Conservation (phyloP, 2,113 vertebrate species). For the Nothoprocta pentlandii region DNA sequence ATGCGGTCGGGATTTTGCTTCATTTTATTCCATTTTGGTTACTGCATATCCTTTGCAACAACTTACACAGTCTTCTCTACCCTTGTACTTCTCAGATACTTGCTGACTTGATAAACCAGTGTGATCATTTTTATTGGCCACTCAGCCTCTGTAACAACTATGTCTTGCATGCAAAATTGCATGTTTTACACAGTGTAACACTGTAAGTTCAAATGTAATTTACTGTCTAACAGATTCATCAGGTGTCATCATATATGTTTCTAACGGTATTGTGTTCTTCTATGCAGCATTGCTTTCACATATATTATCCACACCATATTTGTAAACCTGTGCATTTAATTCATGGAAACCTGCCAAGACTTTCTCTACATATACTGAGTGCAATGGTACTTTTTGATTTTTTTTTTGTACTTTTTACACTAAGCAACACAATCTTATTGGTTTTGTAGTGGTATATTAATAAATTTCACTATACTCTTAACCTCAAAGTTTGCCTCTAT, state of each 20-base stretch:
- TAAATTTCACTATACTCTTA: background rate
- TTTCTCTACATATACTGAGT: rapidly evolving
- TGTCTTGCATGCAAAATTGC: background rate
- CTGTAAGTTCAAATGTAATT: background rate
- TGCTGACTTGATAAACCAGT: background rate
- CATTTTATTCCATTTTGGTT: background rate
- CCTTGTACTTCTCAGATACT: background rate
- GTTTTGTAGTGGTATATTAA: background rate
- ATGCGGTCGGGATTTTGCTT: background rate
- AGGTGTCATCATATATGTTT: background rate
- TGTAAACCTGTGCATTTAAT: background rate
- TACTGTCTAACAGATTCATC: background rate
- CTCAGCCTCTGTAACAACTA: background rate
- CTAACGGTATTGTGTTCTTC: background rate
- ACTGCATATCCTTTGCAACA: background rate
- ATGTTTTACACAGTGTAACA: background rate
- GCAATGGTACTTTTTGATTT: background rate
- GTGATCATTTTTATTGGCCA: background rate
- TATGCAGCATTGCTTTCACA: background rate
- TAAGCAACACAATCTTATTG: background rate
- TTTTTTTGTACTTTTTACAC: background rate
- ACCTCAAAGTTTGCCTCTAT: background rate
- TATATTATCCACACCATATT: rapidly evolving
- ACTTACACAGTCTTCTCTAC: background rate
- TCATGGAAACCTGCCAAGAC: background rate